Evolutionary conservation across 2,888 invertebrate species (phyloP), one percentile per base, ranked within the genome.

Genomic region (Tanypteryx hageni): DNA sequence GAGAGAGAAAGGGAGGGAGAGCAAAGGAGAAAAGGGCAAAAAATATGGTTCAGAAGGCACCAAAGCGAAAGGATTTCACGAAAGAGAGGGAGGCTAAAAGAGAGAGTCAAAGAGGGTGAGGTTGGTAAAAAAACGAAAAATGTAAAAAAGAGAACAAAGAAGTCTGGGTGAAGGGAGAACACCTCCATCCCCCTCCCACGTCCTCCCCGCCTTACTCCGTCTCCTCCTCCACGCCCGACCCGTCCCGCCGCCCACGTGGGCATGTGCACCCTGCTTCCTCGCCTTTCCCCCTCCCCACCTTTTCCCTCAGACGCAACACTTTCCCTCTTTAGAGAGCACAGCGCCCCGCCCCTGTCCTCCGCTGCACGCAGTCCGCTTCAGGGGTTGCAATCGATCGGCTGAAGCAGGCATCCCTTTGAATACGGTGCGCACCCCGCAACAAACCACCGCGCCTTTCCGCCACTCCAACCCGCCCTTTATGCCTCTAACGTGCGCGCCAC

Each of bases 331-430:
- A 31, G 31, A 31, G 31, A 13, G 27, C 27, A 16, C 0, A 27
- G 10, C 18, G 56, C 16, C 56, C 56, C n/a, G 83, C 57, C 83
- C 44, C 83, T 83, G n/a, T 44, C 57, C 82, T 10, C 82, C 81
- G 81, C 81, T 18, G 82, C n/a, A 57, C 57, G 18, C 83, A 57
- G 83, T 44, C 0, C 56, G 83, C 83, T 83, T 11, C 56, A 83
- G 31, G 82, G 83, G 82, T 83, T 83, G 83, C 83, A 56, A 83
- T 83, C 83, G 83, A 83, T 83, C 83, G 83, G 14, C 0, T 82
- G 82, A 82, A 82, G 82, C 7, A 44, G 83, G 56, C 83, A 44
- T 11, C 83, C 83, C 27, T 76, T n/a, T n/a, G 76, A 16, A 76
- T 76, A 9, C 18, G 18, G n/a, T 44, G 44, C 44, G 44, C 44